Conservation (phyloP, 1,140 invertebrate species). For the Drosophila tsacasi region DNA sequence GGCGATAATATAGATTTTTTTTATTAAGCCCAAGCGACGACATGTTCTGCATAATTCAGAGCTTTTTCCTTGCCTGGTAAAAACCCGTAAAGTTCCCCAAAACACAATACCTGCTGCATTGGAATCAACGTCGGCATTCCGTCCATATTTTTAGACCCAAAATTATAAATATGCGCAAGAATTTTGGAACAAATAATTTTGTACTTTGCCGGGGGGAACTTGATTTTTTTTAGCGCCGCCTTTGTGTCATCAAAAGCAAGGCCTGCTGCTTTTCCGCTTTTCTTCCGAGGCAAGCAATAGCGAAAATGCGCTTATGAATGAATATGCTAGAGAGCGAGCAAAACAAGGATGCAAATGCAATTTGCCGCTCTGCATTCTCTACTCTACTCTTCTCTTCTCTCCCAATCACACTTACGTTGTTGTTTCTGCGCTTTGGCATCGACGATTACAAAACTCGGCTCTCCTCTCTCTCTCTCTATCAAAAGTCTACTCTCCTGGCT, state of each 20-base stretch:
- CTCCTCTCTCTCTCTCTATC: slow-evolving; percentile 1
- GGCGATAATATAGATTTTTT: background rate
- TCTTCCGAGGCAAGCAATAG: slow-evolving; percentile 33
- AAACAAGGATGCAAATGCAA: slow-evolving; percentile 51
- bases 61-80: background rate
- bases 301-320: slow-evolving; percentile 77
- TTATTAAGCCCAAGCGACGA: background rate
- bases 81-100: background rate
- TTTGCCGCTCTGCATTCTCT: slow-evolving; percentile 2
- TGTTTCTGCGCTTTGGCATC: slow-evolving; percentile 16
- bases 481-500: slow-evolving; percentile 16
- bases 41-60: slow-evolving; percentile 20
- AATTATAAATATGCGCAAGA: slow-evolving; percentile 6
- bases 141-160: slow-evolving; percentile 24
- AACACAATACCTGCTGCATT: slow-evolving; percentile 33
- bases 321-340: slow-evolving; percentile 49
- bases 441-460: slow-evolving; percentile 33
- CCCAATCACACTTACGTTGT: slow-evolving; percentile 21
- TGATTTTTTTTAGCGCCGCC: slow-evolving; percentile 1
- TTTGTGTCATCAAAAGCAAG: slow-evolving; percentile 23
- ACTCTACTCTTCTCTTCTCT: slow-evolving; percentile 1
- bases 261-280: slow-evolving; percentile 30
- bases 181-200: slow-evolving; percentile 35
- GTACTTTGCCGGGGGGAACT: slow-evolving; percentile 5
- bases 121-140: slow-evolving; percentile 10